Base-by-base conservation (phyloP, 2,888 invertebrate species). In the Lasius platythorax region DNA sequence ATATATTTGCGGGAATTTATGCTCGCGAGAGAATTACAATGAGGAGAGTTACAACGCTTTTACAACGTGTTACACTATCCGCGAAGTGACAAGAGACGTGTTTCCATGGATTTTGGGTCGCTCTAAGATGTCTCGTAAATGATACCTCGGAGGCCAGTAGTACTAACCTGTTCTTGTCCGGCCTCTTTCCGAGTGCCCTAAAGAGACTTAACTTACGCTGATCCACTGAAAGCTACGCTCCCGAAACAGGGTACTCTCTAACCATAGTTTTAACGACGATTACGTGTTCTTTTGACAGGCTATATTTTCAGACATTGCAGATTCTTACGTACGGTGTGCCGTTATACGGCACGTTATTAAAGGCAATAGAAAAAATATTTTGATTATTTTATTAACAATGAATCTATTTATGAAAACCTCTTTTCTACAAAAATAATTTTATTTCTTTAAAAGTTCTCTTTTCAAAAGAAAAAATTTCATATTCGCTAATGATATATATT, bases 201-300 rank as follows among this genome's bases (percentile, higher is more conserved):
- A 91, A 91, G 90, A 85, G 90, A 87, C 88, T 88, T 72, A 88
- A 89, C 88, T 91, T 90, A 91, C 88, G 89, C 87, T 88, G 89
- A 91, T 90, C 85, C 70, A 63, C 73, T 61, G 82, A 72, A 84
- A 81, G 82, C 83, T 46, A 56, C 56, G 61, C 37, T 82, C 53
- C 88, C 83, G 53, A 67, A 50, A 85, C 72, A 63, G 37, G 40
- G 76, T 40, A 67, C 61, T 64, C 78, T 43, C 81, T 70, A 81
- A 81, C 86, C 74, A 70, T 81, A 56, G 63, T 84, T 64, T 73
- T 64, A 79, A 85, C 58, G 58, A 84, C 81, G 72, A 88, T 87
- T 82, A 50, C 58, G 23, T 58, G 46, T 6, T 50, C 61, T 63
- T 75, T 8, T 64, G 50, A 73, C 64, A 68, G 46, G 1, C 28